Evolutionary conservation across 2,797 vertebrate genomes (phyloP).

Genomic region (Poeciliopsis turneri): DNA sequence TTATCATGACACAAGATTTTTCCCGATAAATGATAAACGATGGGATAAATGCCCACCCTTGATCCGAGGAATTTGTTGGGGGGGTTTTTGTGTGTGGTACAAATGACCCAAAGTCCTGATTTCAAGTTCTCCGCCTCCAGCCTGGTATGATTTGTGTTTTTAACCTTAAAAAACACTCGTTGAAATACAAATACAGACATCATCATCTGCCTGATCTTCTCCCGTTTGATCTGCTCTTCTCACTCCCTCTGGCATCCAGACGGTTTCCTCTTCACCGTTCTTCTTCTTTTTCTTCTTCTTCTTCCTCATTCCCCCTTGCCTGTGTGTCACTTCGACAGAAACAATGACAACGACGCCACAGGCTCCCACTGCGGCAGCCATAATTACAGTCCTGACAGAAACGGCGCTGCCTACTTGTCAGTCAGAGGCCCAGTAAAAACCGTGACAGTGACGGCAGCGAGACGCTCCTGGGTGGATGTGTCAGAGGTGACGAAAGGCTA

Average conservation of each 20-base stretch:
- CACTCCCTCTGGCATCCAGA: constrained; percentile 25
- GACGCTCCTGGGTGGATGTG: constrained; percentile 66
- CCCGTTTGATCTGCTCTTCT: constrained; percentile 1
- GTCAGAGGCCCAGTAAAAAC: constrained; percentile 47
- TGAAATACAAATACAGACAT: neutral
- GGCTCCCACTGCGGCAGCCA: constrained; percentile 25
- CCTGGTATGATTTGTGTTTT: neutral
- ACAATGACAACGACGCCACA: constrained; percentile 53
- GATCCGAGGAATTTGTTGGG: neutral
- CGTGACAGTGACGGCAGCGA: constrained; percentile 15
- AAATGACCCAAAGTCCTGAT: neutral
- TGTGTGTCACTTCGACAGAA: constrained; percentile 35
- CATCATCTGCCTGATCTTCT: constrained; percentile 1
- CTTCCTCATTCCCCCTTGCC: constrained; percentile 6
- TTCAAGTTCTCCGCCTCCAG: neutral
- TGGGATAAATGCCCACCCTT: too few relatives aligned
- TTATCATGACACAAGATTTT: too few relatives aligned
- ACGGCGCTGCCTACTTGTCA: constrained; percentile 46
- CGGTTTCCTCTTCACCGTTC: constrained; percentile 15
- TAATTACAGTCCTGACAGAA: constrained; percentile 46
- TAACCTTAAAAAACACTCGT: neutral
- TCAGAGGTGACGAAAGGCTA: constrained; percentile 53
- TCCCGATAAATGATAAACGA: too few relatives aligned
- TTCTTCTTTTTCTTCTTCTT: constrained; percentile 8
- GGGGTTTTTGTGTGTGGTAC: neutral